phyloP scores from a whole-genome alignment of 2,113 vertebrate species.

The Neolamprologus brichardi region DNA sequence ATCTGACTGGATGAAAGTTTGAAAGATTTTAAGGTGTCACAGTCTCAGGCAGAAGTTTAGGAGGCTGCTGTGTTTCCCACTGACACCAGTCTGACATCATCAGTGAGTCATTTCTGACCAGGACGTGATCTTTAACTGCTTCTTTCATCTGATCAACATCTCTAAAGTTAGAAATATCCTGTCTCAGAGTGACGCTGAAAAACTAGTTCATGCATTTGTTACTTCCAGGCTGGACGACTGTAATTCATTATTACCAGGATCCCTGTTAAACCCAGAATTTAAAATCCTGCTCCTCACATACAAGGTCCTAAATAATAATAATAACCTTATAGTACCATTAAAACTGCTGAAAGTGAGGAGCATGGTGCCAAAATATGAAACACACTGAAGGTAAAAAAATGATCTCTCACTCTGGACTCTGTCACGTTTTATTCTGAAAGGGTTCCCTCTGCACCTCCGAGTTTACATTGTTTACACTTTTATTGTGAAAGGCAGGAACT shows the following conservation, averaged over 20 bases:
- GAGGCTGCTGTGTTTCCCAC: not conserved
- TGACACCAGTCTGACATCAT: not conserved
- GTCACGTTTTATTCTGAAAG: not conserved
- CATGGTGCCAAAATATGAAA: accelerated
- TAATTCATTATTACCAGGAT: accelerated
- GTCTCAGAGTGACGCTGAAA: not conserved
- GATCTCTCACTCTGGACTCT: not conserved
- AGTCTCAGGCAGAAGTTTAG: not conserved
- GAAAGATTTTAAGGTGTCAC: not conserved
- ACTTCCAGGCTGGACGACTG: not conserved
- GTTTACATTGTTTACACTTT: accelerated
- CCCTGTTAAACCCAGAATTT: not conserved
- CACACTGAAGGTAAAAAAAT: not conserved
- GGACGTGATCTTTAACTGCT: not conserved
- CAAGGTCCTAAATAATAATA: accelerated
- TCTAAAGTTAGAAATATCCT: not conserved
- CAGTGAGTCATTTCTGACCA: not conserved
- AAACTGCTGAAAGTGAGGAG: not conserved
- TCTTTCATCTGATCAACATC: not conserved
- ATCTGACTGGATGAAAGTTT: not conserved
- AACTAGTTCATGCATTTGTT: accelerated
- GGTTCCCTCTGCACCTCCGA: not conserved
- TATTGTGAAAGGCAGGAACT: not conserved
- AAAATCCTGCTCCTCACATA: not conserved
- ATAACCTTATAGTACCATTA: accelerated